Evolutionary conservation across 2,113 vertebrate species (phyloP).

Genomic region (Corynorhinus townsendii): DNA sequence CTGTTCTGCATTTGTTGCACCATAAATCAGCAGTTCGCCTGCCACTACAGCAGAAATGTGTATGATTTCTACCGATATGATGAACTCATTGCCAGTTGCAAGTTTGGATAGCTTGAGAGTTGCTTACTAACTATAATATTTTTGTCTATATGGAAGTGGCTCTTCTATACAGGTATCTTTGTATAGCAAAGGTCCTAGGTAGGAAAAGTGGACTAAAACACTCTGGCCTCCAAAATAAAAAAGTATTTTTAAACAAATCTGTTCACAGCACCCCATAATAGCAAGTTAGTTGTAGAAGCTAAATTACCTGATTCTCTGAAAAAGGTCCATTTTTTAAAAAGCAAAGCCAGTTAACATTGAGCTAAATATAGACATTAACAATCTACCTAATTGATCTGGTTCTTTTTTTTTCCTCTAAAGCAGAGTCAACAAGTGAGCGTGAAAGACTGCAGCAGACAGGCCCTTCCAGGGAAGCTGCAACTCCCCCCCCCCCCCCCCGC

Average conservation of each 20-base stretch:
- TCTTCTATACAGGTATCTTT: neutral
- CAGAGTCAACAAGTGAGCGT: neutral
- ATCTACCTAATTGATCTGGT: neutral
- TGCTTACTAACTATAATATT: neutral
- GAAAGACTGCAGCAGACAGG: neutral
- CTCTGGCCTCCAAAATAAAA: neutral
- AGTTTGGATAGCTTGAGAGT: neutral
- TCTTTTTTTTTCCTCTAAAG: neutral
- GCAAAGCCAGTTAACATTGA: conserved; percentile 11
- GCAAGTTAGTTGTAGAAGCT: neutral
- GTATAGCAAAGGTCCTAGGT: neutral
- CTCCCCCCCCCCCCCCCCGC: rapidly evolving
- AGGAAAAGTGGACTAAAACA: neutral
- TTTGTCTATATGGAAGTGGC: neutral
- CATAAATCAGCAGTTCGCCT: neutral
- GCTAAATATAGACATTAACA: neutral
- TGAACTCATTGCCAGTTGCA: neutral
- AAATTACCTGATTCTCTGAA: neutral
- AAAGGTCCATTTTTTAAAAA: neutral
- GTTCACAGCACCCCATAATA: neutral
- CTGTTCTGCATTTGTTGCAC: neutral
- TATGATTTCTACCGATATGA: neutral
- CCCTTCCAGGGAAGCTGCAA: neutral
- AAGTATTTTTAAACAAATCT: neutral
- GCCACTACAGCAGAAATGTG: neutral